phyloP scores from a whole-genome alignment of 2,797 vertebrate genomes.

The Limosa lapponica region DNA sequence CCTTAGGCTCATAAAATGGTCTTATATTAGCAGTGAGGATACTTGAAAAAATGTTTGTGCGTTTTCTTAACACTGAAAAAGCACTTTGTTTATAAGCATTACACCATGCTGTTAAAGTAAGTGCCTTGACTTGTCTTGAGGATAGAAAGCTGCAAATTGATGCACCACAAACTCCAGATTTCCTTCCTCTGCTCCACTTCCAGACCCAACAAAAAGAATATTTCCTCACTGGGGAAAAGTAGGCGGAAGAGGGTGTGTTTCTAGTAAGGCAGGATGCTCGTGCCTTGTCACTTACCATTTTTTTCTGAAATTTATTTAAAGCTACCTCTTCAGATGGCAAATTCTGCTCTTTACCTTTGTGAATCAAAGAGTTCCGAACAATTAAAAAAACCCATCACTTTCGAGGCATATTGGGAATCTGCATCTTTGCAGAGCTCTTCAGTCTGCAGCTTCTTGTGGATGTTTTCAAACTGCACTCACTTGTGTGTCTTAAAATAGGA shows the following conservation, averaged over 20 bases:
- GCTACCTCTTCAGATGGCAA: not conserved
- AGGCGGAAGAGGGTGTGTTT: not conserved
- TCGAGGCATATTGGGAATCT: not conserved
- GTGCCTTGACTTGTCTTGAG: not conserved
- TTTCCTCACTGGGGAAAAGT: not conserved
- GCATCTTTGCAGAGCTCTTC: not conserved
- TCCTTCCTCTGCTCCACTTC: not conserved
- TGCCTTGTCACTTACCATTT: not conserved
- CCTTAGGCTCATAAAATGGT: not conserved
- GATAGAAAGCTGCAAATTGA: not conserved
- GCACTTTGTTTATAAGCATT: not conserved
- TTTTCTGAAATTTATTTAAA: not conserved
- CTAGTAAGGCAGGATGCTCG: not conserved
- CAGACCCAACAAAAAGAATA: not conserved
- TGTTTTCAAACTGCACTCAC: conserved; percentile 62
- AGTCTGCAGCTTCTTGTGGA: not conserved
- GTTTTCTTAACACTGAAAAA: not conserved
- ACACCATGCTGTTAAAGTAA: not conserved
- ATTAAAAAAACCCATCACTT: accelerated
- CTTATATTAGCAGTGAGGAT: not conserved
- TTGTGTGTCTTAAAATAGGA: conserved; percentile 21
- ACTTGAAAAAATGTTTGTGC: not conserved
- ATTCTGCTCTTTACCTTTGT: not conserved
- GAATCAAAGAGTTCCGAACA: not conserved
- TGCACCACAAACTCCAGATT: not conserved